Evolutionary conservation across 2,113 vertebrate species (phyloP).

Genomic region (Guaruba guarouba): DNA sequence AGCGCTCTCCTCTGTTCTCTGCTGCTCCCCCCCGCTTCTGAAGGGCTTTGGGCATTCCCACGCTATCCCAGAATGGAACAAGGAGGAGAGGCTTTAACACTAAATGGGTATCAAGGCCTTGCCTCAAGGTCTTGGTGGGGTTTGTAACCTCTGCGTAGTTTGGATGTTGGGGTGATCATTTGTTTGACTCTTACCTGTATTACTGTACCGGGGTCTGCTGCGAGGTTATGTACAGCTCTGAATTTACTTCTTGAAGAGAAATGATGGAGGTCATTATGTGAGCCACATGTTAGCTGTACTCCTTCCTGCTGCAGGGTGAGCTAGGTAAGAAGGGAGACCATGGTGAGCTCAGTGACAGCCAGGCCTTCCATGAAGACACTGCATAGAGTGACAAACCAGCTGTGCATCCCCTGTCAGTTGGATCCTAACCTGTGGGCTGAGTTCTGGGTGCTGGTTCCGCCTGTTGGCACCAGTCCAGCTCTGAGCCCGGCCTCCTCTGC

Average conservation of each 20-base stretch:
- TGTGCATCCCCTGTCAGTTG: fast-evolving
- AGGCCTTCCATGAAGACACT: background rate
- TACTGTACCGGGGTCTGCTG: background rate
- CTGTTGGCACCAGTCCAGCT: background rate
- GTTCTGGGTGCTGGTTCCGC: background rate
- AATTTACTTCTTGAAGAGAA: background rate
- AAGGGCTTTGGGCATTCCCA: background rate
- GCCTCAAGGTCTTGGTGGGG: background rate
- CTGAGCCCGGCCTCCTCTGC: background rate
- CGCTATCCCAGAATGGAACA: background rate
- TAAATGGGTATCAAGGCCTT: background rate
- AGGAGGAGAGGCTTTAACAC: background rate
- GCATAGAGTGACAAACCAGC: background rate
- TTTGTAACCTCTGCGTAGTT: too few species aligned
- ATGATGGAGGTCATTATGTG: background rate
- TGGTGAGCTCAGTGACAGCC: background rate
- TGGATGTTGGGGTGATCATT: background rate
- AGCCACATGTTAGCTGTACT: fast-evolving
- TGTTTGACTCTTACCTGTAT: background rate
- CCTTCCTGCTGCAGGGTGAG: background rate
- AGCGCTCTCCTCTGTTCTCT: background rate
- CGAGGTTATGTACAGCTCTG: background rate
- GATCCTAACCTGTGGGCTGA: background rate
- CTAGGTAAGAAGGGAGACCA: background rate
- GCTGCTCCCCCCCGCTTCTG: background rate